Percentiles rank a stretch among this genome's conserved stretches.
Evolutionary conservation across 2,113 vertebrate genomes (phyloP).

Genomic region (Furnarius figulus): DNA sequence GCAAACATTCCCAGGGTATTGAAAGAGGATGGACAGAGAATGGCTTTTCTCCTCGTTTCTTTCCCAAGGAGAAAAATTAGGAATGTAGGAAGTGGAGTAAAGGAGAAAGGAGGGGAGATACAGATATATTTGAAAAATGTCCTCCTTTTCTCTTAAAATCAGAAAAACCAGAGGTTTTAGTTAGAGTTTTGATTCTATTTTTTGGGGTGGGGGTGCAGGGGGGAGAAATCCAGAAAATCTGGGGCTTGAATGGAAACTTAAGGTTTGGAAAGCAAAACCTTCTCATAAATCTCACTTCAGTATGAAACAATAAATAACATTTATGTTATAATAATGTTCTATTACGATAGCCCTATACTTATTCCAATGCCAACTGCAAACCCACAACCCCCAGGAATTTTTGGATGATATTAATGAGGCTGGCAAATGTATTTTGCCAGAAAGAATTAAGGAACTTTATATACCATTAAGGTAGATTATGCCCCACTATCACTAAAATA

Average conservation of each 20-base stretch:
- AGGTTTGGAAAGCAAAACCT: not conserved
- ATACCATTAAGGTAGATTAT: not conserved
- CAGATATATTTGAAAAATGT: not conserved
- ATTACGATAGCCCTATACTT: not conserved
- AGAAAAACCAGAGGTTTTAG: not conserved
- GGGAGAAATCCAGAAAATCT: not conserved
- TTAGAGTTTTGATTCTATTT: not conserved
- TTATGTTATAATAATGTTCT: not conserved
- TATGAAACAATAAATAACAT: not conserved
- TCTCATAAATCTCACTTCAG: not conserved
- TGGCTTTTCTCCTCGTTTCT: not conserved
- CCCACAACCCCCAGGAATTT: not conserved
- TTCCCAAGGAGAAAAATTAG: not conserved
- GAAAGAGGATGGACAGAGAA: constrained; percentile 34
- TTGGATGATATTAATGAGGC: not conserved
- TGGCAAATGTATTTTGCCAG: not conserved
- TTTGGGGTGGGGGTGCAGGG: too few species aligned
- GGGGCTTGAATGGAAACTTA: not conserved
- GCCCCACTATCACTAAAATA: not conserved
- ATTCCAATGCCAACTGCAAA: not conserved
- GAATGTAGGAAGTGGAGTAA: not conserved
- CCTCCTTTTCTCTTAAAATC: not conserved
- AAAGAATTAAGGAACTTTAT: not conserved
- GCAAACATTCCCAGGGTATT: not conserved
- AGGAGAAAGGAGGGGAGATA: not conserved